Conservation (phyloP, 2,113 vertebrate species). For the Oncorhynchus nerka region DNA sequence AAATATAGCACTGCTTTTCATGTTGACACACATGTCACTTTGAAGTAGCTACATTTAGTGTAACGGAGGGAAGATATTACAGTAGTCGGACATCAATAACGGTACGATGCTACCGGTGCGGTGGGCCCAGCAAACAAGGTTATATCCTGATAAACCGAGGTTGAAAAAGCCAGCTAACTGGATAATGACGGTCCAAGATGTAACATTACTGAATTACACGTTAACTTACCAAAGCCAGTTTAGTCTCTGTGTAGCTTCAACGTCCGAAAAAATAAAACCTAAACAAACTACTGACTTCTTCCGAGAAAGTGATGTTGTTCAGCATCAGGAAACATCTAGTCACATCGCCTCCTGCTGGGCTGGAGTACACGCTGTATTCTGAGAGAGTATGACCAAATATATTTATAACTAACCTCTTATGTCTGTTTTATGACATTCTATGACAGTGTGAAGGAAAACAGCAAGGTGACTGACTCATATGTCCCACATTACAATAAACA, state of each 20-base stretch:
- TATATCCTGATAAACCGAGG: background rate
- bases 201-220: background rate
- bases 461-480: too few species aligned
- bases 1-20: too few species aligned
- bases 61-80: background rate
- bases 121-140: background rate
- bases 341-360: background rate
- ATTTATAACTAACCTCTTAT: too few species aligned
- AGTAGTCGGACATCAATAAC: background rate
- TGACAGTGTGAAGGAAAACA: too few species aligned
- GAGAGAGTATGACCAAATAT: conserved; percentile 5
- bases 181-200: background rate
- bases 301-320: background rate
- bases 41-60: background rate
- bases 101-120: background rate
- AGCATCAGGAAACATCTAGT: background rate
- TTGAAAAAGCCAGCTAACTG: background rate
- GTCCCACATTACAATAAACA: too few species aligned
- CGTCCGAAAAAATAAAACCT: background rate
- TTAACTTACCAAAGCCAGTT: background rate
- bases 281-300: background rate
- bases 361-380: conserved; percentile 1
- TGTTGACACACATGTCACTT: too few species aligned
- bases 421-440: too few species aligned
- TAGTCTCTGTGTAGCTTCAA: background rate